Evolutionary conservation across 2,113 vertebrate species (phyloP), one percentile per base, ranked within the genome.

Genomic region (Melanostigma gelatinosum): DNA sequence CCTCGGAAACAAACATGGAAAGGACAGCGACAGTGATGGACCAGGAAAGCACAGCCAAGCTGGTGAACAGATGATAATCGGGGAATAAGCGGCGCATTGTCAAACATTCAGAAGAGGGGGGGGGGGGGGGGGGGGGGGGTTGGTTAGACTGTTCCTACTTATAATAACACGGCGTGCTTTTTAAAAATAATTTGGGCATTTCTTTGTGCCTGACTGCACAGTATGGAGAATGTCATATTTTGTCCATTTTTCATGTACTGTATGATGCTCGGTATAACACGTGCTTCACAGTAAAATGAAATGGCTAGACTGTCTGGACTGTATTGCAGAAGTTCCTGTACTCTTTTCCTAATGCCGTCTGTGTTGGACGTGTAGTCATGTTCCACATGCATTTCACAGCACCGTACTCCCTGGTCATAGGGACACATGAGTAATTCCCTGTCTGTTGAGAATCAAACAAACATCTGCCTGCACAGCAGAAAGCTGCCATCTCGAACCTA

Each of bases 401-500:
- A 66, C 50, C 55, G 27, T 38, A 55, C 24, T 73, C n/a, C 48
- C 16, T 50, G 58, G 80, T 88, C 64, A 80, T 46, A 75, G 58
- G 72, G 40, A 63, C 64, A 50, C 75, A 72, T 58, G 5, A 16
- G 72, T 76, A 77, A 89, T 85, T 69, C 82, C 48, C 75, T 50
- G 68, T 70, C 67, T 77, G 77, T 34, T 67, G 66, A 78, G 52
- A 84, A 86, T 80, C 68, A 87, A 79, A 80, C 83, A 66, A 77
- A 71, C 85, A 88, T 82, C 84, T 87, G 82, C 38, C 55, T 57
- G 75, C 77, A 67, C 77, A 78, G 77, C 77, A 79, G 76, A 80
- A 74, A 77, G 61, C 76, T 73, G 71, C 75, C 66, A 32, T 70
- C 62, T 74, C 80, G 27, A 73, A 52, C 76, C 40, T 46, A 48